Base-by-base conservation (phyloP, 2,888 invertebrate genomes). In the Lepidochrysops patricia region DNA sequence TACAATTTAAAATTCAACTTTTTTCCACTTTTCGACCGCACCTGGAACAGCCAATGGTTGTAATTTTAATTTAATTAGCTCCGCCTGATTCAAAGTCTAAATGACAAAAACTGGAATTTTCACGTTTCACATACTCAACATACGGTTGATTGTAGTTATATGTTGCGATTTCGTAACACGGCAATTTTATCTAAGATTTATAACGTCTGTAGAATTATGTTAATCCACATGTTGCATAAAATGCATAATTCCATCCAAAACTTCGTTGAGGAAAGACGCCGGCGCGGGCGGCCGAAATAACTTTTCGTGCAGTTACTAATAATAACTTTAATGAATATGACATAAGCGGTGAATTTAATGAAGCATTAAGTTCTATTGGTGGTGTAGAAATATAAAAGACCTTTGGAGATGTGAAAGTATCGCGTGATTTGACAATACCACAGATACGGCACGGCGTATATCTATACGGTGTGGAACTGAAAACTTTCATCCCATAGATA, bases 371-470 rank as follows among this genome's bases (percentile, higher is more conserved):
- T 9, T 7, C 9, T 15, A 15, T 12, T 32, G 52, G 13, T 13
- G 27, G 3, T 19, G 15, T 15, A 23, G 13, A 50, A 26, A 15
- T 15, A 52, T 15, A 52, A 27, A 29, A 32, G 19, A 12, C 54
- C 32, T 54, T 27, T 6, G 9, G 19, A 2, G 15, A 32, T 9
- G 25, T 49, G 54, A 54, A 54, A 54, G 54, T 19, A 32, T 19
- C 54, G 32, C 54, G 54, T 32, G 54, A 54, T 54, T 54, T 29
- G 54, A 54, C 54, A 54, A 32, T 54, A 54, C 54, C 54, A 54
- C n/a, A n/a, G n/a, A n/a, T n/a, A n/a, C n/a, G n/a, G n/a, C n/a
- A n/a, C n/a, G n/a, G n/a, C n/a, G n/a, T n/a, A n/a, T n/a, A n/a
- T 54, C 32, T 9, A 32, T 32, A 54, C 32, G 27, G 27, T 13